phyloP scores from a whole-genome alignment of 2,888 invertebrate genomes.

The Pocota personata region DNA sequence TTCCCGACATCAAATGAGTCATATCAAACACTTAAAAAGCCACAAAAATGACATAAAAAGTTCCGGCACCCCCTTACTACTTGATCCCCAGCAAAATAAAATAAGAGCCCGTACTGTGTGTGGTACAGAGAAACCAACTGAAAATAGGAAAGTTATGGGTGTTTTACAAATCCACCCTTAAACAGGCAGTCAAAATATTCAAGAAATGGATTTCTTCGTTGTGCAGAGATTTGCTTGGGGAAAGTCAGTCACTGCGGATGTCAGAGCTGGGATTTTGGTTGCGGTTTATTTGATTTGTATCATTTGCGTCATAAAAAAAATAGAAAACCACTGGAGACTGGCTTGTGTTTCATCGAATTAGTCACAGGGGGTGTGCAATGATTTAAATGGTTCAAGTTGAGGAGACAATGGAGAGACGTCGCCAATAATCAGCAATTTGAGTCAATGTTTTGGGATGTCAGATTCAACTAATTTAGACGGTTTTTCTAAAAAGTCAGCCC shows the following conservation, averaged over 20 bases:
- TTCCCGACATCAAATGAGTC: conserved; percentile 66
- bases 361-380: not conserved
- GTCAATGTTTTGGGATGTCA: not conserved
- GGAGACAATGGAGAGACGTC: not conserved
- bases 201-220: conserved; percentile 47
- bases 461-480: too few species aligned
- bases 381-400: not conserved
- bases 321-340: not conserved
- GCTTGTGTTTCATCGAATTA: not conserved
- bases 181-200: conserved; percentile 55
- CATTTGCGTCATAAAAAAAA: not conserved
- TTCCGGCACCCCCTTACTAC: conserved; percentile 40
- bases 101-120: not conserved
- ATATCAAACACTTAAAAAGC: conserved; percentile 74
- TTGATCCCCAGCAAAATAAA: not conserved
- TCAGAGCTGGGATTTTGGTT: conserved; percentile 1
- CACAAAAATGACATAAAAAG: conserved; percentile 71
- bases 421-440: not conserved
- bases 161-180: conserved; percentile 64
- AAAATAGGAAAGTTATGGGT: conserved; percentile 57
- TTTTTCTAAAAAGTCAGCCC: too few species aligned
- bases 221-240: conserved; percentile 8
- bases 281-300: conserved; percentile 26
- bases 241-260: not conserved
- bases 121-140: not conserved